Evolutionary conservation across 2,797 vertebrate genomes (phyloP).

Genomic region (Fistularia commersonii): DNA sequence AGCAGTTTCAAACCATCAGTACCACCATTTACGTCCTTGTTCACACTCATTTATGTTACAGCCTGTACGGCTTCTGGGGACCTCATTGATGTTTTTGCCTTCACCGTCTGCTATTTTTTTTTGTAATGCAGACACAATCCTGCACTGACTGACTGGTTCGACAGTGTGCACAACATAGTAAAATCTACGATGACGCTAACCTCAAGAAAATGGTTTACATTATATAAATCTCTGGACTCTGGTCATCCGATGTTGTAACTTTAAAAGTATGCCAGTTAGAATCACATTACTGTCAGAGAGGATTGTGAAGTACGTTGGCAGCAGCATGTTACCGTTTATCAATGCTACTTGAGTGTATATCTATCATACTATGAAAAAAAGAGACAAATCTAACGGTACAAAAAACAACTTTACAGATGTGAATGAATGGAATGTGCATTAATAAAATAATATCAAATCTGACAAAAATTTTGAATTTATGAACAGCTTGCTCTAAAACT

Average conservation of each 20-base stretch:
- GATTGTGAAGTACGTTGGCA: conserved; percentile 68
- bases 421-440: conserved; percentile 78
- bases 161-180: conserved; percentile 13
- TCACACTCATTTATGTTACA: conserved; percentile 16
- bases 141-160: conserved; percentile 23
- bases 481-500: too few relatives aligned
- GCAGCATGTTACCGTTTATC: conserved; percentile 79
- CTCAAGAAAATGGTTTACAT: conserved; percentile 27
- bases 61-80: conserved; percentile 1
- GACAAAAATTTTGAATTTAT: conserved; percentile 10
- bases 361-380: conserved; percentile 70
- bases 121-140: conserved; percentile 21
- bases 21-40: conserved; percentile 12
- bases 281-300: conserved; percentile 35
- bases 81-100: conserved; percentile 6
- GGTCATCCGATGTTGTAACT: conserved; percentile 14
- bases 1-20: conserved; percentile 1
- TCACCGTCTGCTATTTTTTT: conserved; percentile 13
- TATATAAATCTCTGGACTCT: conserved; percentile 19
- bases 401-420: conserved; percentile 72
- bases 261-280: conserved; percentile 40
- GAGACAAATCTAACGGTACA: conserved; percentile 63
- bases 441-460: conserved; percentile 76
- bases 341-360: conserved; percentile 72
- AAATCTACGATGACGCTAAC: conserved; percentile 13